Conservation (phyloP, 2,113 vertebrate genomes). For the Tautogolabrus adspersus region DNA sequence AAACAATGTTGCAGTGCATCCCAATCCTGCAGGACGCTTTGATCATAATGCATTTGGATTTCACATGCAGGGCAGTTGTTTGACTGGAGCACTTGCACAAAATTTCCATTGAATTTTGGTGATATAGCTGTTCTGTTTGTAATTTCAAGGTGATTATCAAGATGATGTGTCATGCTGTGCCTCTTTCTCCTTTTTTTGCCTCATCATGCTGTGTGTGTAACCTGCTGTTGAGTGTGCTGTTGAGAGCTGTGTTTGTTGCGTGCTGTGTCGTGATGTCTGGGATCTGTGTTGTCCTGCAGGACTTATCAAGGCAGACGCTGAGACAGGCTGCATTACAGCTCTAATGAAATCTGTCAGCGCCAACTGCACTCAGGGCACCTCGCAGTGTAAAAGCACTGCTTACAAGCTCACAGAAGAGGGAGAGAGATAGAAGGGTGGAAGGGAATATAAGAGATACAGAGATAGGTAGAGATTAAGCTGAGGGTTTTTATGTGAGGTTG, state of each 20-base stretch:
- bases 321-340: slow-evolving; percentile 63
- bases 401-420: slow-evolving; percentile 25
- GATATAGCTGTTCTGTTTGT: not conserved
- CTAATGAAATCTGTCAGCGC: slow-evolving; percentile 72
- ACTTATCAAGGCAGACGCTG: slow-evolving; percentile 58
- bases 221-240: not conserved
- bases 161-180: slow-evolving; percentile 4
- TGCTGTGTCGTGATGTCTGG: slow-evolving; percentile 59
- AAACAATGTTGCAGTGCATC: not conserved
- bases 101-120: slow-evolving; percentile 1
- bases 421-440: not conserved
- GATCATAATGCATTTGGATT: not conserved
- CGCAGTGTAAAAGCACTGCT: slow-evolving; percentile 47
- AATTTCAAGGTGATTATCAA: slow-evolving; percentile 20
- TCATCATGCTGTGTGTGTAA: slow-evolving; percentile 42
- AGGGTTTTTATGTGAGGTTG: slow-evolving; percentile 8
- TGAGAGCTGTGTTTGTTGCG: slow-evolving; percentile 26
- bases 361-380: slow-evolving; percentile 59
- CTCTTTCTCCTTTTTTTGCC: slow-evolving; percentile 22
- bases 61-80: not conserved
- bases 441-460: slow-evolving; percentile 16
- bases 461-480: slow-evolving; percentile 25
- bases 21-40: not conserved
- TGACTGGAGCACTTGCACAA: not conserved
- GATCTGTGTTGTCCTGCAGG: slow-evolving; percentile 56